Conservation (phyloP, 2,113 vertebrate genomes). For the Archilochus colubris region DNA sequence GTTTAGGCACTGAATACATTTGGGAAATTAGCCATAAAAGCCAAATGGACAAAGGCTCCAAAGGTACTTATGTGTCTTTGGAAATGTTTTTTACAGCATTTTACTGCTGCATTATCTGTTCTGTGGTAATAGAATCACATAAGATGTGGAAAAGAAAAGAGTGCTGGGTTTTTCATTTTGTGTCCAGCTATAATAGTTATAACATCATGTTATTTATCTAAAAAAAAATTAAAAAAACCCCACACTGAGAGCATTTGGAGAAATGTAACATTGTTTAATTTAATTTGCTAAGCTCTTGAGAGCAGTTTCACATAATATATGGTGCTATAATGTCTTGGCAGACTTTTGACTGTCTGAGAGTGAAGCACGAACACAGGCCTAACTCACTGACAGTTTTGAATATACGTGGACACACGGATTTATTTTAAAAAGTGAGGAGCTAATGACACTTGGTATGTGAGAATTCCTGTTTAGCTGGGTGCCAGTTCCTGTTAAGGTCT, state of each 20-base stretch:
- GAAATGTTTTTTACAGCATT: not conserved
- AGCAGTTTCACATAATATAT: not conserved
- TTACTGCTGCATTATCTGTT: not conserved
- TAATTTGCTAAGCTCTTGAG: slow-evolving; percentile 36
- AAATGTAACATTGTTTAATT: not conserved
- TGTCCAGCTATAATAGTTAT: not conserved
- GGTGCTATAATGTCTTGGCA: not conserved
- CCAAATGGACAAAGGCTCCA: not conserved
- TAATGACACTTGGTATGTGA: not conserved
- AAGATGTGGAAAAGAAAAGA: not conserved
- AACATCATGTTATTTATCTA: not conserved
- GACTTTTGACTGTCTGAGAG: not conserved
- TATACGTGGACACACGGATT: not conserved
- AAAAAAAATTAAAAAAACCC: not conserved
- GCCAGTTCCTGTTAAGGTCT: not conserved
- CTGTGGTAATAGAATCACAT: not conserved
- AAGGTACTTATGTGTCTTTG: not conserved
- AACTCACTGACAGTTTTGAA: not conserved
- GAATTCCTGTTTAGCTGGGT: not conserved
- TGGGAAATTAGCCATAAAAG: not conserved
- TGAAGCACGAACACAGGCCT: not conserved
- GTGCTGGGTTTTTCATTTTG: not conserved
- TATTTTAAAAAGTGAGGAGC: not conserved
- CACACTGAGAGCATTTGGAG: not conserved
- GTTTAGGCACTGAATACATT: not conserved